Percentiles rank a stretch among this genome's conserved stretches.
Evolutionary conservation across 2,888 invertebrate species (phyloP).

Genomic region (Odontocolon sp.): DNA sequence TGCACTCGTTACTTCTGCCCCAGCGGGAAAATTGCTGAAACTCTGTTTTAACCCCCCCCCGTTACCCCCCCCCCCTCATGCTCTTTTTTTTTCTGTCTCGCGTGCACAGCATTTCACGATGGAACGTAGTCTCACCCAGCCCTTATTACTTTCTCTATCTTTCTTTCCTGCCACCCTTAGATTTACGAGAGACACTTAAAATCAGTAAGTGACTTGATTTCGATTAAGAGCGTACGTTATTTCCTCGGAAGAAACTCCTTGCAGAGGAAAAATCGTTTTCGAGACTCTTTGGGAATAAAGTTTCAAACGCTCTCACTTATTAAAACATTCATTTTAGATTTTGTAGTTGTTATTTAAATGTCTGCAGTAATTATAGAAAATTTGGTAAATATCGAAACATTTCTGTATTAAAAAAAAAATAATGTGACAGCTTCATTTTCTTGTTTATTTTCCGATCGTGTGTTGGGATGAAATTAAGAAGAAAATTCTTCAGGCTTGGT

Average conservation of each 20-base stretch:
- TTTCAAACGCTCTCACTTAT: too few species aligned
- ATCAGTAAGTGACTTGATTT: conserved; percentile 56
- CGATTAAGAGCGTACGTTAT: conserved; percentile 38
- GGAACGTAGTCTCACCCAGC: not conserved
- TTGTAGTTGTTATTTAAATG: too few species aligned
- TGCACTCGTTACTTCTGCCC: conserved; percentile 38
- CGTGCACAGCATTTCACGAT: conserved; percentile 13
- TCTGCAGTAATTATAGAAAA: too few species aligned
- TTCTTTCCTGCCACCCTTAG: not conserved
- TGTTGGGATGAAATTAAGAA: not conserved
- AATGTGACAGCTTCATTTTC: too few species aligned
- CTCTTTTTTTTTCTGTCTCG: not conserved
- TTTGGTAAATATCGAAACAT: too few species aligned
- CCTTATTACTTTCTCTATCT: not conserved
- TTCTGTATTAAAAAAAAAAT: too few species aligned
- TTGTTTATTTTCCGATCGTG: not conserved
- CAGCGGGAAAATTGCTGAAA: conserved; percentile 51
- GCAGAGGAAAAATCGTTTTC: not conserved
- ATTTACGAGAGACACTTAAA: conserved; percentile 47
- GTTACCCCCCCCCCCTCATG: too few species aligned
- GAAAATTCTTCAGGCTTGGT: too few species aligned
- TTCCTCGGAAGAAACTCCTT: not conserved
- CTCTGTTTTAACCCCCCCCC: conserved; percentile 12
- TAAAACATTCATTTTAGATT: too few species aligned
- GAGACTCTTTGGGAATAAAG: conserved; percentile 25